Conservation (phyloP, 1,140 invertebrate genomes). For the Archivesica marissinica region DNA sequence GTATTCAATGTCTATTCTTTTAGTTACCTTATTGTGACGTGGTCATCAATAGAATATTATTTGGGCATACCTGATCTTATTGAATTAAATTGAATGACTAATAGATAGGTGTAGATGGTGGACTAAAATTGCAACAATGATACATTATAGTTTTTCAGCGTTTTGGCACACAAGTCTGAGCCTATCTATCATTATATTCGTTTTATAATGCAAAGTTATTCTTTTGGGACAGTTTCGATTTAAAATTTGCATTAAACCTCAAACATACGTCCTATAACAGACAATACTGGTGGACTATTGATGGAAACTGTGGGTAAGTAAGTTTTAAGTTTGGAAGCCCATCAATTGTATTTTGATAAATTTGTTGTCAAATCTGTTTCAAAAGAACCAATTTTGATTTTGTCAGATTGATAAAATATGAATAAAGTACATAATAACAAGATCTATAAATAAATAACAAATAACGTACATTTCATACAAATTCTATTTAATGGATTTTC, state of each 20-base stretch:
- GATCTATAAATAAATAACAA: neutral
- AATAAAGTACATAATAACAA: neutral
- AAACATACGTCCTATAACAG: constrained; percentile 6
- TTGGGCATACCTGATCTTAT: neutral
- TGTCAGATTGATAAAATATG: neutral
- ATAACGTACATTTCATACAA: neutral
- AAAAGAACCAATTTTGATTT: constrained; percentile 24
- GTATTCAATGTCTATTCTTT: neutral
- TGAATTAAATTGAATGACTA: constrained; percentile 14
- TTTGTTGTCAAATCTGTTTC: neutral
- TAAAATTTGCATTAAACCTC: constrained; percentile 28
- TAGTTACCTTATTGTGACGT: neutral
- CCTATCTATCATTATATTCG: neutral
- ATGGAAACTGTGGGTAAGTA: constrained; percentile 3
- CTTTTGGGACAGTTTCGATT: neutral
- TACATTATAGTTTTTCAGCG: constrained; percentile 1
- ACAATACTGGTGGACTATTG: constrained; percentile 11
- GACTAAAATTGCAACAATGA: constrained; percentile 15
- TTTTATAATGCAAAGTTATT: neutral
- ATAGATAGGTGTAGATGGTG: constrained; percentile 17
- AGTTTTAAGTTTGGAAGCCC: neutral
- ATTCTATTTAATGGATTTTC: neutral
- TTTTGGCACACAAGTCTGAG: neutral
- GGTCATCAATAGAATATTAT: constrained; percentile 1
- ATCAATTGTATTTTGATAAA: constrained; percentile 22